These are phyloP conservation scores for Dynastes tityus DNA, from an alignment of 2,888 invertebrate species.

Conservation along the genomic window DNA sequence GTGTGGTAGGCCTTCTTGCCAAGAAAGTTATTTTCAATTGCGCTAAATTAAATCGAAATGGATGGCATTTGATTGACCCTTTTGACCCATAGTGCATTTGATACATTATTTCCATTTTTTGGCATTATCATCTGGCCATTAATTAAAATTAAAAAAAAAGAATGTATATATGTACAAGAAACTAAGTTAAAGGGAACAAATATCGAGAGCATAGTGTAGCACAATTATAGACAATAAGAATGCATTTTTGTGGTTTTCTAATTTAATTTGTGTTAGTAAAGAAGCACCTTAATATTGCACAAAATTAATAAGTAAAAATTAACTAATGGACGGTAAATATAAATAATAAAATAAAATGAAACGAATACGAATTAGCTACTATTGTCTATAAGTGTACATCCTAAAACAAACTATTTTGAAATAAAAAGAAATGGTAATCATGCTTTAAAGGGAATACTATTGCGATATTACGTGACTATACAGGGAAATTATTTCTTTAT, in stretches of 20 bases:
- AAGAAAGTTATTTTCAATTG: not conserved
- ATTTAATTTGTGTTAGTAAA: constrained; percentile 8
- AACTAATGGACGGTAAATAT: not conserved
- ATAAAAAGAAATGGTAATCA: not conserved
- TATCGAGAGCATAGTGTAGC: not conserved
- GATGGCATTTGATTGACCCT: constrained; percentile 8
- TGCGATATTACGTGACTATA: not conserved
- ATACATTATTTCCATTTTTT: not conserved
- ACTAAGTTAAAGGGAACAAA: too few species aligned
- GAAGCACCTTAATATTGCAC: constrained; percentile 35
- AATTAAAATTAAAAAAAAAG: constrained; percentile 13
- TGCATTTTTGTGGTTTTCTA: not conserved
- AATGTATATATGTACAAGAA: not conserved
- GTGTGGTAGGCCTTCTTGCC: constrained; percentile 9
- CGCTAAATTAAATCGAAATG: constrained; percentile 5
- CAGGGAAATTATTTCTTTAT: not conserved
- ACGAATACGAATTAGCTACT: not conserved
- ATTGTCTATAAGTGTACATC: constrained; percentile 11
- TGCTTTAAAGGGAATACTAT: not conserved
- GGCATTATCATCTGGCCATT: constrained; percentile 29
- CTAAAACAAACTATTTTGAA: constrained; percentile 4
- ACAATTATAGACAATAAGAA: constrained; percentile 28
- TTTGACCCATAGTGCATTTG: not conserved
- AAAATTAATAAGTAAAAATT: not conserved
- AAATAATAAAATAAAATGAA: not conserved